Evolutionary conservation across 1,140 invertebrate genomes (phyloP), one percentile per base, ranked within the genome.

Genomic region (Ceratina calcarata): DNA sequence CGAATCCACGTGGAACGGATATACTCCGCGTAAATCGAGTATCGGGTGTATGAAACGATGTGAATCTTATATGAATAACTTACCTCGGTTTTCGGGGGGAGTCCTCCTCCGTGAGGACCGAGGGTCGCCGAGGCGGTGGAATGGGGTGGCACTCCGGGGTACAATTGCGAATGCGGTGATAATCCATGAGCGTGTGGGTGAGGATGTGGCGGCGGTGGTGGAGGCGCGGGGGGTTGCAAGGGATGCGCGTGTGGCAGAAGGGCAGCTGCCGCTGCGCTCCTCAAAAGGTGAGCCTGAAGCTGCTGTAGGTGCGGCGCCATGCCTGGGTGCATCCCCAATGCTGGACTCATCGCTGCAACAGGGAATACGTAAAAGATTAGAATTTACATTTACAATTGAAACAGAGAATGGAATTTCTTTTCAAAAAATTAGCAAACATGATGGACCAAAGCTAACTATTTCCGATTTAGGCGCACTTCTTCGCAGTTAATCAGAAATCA

Each of bases 281-380:
- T 93, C 80, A 97, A 93, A 45, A 97, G 93, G 90, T 97, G 96
- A 18, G 95, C 95, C 87, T 97, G 96, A 4, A 97, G 90, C 86
- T 97, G 96, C 81, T 97, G 96, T 49, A 96, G 92, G 87, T 96
- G 96, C 13, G 96, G 94, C 60, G 94, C 94, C 91, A 95, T 94
- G 71, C 93, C 94, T 16, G 94, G 95, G 87, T 95, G 95, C 93
- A 96, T 94, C 79, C 95, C 95, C 64, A 96, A 90, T 0, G 96
- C 95, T 15, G 95, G 94, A 88, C 94, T 95, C 90, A 95, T 94
- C 12, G 94, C 94, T 90, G 82, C 12, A 86, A 88, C 51, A 69
- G 10, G 81, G 78, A 32, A n/a, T n/a, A n/a, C n/a, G n/a, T n/a
- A n/a, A n/a, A n/a, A n/a, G n/a, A n/a, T n/a, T n/a, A n/a, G n/a